These are phyloP conservation scores for Lordiphosa stackelbergi DNA, from an alignment of 1,140 invertebrate species.

Conservation along the genomic window DNA sequence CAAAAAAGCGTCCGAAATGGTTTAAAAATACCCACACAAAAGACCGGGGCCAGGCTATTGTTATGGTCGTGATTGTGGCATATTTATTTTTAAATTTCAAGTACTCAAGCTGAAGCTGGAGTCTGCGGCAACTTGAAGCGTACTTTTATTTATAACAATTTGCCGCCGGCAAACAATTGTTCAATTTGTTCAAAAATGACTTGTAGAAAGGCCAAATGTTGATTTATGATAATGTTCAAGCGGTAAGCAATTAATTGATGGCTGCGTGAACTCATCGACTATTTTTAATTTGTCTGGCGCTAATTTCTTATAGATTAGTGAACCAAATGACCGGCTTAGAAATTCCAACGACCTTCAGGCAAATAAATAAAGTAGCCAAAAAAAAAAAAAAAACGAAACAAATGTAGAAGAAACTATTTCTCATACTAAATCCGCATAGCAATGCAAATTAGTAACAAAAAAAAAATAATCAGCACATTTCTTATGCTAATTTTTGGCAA, in stretches of 20 bases:
- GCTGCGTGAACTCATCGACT: conserved; percentile 65
- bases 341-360: conserved; percentile 61
- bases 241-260: conserved; percentile 38
- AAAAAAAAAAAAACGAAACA: no score
- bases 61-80: conserved; percentile 9
- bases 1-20: conserved; percentile 9
- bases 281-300: conserved; percentile 52
- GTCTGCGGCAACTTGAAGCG: conserved; percentile 6
- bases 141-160: conserved; percentile 43
- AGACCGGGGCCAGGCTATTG: neutral
- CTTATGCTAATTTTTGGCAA: conserved; percentile 70
- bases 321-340: conserved; percentile 36
- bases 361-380: no score
- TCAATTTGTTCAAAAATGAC: conserved; percentile 16
- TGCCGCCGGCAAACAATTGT: conserved; percentile 14
- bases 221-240: conserved; percentile 52
- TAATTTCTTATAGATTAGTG: conserved; percentile 49
- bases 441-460: conserved; percentile 61
- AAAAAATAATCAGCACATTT: conserved; percentile 63
- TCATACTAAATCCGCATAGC: conserved; percentile 70
- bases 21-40: conserved; percentile 33
- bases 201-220: conserved; percentile 48
- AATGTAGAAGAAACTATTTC: conserved; percentile 45
- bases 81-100: conserved; percentile 22
- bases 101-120: conserved; percentile 6